Conservation (phyloP, 2,113 vertebrate genomes). For the Gulo gulo region DNA sequence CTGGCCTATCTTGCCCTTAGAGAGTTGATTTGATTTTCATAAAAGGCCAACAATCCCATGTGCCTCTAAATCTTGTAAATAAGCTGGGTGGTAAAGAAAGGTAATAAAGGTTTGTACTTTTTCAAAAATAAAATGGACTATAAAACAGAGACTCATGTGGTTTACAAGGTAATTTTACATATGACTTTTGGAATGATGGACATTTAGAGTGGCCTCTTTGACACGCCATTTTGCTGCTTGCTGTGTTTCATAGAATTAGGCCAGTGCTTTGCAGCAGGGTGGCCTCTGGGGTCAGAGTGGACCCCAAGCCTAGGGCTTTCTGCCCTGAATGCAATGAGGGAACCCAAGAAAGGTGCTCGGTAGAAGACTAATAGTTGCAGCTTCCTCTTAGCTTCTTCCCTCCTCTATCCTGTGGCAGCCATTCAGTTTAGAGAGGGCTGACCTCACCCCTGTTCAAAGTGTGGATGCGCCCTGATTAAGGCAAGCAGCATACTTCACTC, state of each 20-base stretch:
- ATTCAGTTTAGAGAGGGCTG: not conserved
- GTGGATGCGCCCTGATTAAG: not conserved
- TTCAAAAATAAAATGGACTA: not conserved
- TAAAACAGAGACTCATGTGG: not conserved
- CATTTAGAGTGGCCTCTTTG: too few relatives aligned
- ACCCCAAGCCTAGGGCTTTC: not conserved
- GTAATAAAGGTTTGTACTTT: not conserved
- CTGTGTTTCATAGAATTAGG: not conserved
- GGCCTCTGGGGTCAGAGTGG: not conserved
- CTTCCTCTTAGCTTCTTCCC: not conserved
- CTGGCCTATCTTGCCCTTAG: not conserved
- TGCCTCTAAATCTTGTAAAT: not conserved
- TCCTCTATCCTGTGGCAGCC: too few relatives aligned
- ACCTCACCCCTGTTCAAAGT: not conserved
- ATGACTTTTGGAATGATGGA: not conserved
- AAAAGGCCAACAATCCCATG: not conserved
- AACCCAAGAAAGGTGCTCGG: too few relatives aligned
- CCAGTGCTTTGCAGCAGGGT: not conserved
- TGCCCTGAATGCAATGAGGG: not conserved
- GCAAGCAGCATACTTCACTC: not conserved
- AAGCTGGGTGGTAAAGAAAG: not conserved
- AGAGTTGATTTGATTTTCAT: not conserved
- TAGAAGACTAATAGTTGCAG: fast-evolving
- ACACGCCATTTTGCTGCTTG: not conserved
- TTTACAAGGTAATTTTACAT: not conserved